Evolutionary conservation across 2,797 vertebrate genomes (phyloP), one percentile per base, ranked within the genome.

Genomic region (Esox lucius): DNA sequence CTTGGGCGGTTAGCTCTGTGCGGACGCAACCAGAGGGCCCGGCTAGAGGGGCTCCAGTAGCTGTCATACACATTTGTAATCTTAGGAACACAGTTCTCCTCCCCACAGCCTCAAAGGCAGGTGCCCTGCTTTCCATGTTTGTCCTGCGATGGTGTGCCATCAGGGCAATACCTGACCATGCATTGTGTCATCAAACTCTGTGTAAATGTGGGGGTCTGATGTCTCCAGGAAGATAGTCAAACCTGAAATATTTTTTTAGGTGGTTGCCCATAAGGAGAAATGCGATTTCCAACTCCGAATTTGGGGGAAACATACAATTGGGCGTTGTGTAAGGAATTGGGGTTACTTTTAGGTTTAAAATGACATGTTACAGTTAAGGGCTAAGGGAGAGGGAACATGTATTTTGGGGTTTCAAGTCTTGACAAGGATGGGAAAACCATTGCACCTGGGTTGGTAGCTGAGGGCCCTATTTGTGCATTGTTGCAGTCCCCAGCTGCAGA

Each of bases 401-500:
- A 33, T 39, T 39, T 39, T 5, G 35, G 35, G 35, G 35, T 39
- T 39, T 39, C 7, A 39, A 3, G 35, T 39, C 4, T 8, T 39
- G 35, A 8, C 5, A 39, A 39, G 4, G 35, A 39, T 39, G 35
- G 35, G 35, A 39, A 3, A 39, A 39, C 35, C 39, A 3, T 39
- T 39, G 35, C 35, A 8, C 7, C 35, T 39, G 35, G 56, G 17
- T 31, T 49, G 33, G 8, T 28, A 28, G 49, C 19, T 26, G 22
- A 16, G 16, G 11, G 3, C 28, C 64, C n/a, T 70, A 53, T 78
- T 46, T 15, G 15, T 7, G 24, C 46, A 11, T 8, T 49, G 56
- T 42, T 73, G 39, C 39, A 42, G 76, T 69, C 26, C 59, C 26
- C 61, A 28, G 24, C 61, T 62, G 61, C 24, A 62, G 61, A 26